Evolutionary conservation across 2,888 invertebrate species (phyloP), one percentile per base, ranked within the genome.

Genomic region (Diarsia rubi): DNA sequence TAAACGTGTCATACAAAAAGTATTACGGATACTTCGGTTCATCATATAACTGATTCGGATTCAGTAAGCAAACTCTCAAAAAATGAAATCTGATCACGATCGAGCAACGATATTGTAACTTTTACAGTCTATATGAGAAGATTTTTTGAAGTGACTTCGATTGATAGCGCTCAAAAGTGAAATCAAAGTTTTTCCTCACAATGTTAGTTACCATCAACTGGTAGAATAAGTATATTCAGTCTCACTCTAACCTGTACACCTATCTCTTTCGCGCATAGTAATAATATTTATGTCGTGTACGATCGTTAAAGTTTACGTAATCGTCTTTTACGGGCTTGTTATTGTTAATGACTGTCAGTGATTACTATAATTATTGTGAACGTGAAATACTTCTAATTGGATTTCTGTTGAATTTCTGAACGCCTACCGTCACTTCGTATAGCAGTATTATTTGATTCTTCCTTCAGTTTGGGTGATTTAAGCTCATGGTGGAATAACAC

Each of bases 251-350:
- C 65, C 65, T 72, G 60, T 66, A 72, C 19, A 78, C 65, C 47
- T 47, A 69, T 78, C 78, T 71, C 72, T 69, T 65, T 83, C 45
- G 71, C 45, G 12, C 49, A 62, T 75, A 69, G 69, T 69, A 69
- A 72, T 75, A 76, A 81, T 81, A 82, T 82, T 77, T 77, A 73
- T 80, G 75, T 84, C 59, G 79, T 81, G 65, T 80, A 82, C 70
- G 76, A 74, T 80, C 84, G 83, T 83, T 83, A 42, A 83, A 81
- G 81, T 83, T 83, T 81, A 78, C 85, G 69, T 82, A 71, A 81
- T n/a, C 75, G 83, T 83, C 85, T 83, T 81, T 78, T 83, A 83
- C 82, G 82, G 85, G 85, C 78, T 84, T 84, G 85, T 83, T 83
- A 74, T 83, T 83, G 85, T 84, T 84, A 81, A 72, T 77, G 62